phyloP scores from a whole-genome alignment of 2,113 vertebrate species.

The Misgurnus anguillicaudatus region DNA sequence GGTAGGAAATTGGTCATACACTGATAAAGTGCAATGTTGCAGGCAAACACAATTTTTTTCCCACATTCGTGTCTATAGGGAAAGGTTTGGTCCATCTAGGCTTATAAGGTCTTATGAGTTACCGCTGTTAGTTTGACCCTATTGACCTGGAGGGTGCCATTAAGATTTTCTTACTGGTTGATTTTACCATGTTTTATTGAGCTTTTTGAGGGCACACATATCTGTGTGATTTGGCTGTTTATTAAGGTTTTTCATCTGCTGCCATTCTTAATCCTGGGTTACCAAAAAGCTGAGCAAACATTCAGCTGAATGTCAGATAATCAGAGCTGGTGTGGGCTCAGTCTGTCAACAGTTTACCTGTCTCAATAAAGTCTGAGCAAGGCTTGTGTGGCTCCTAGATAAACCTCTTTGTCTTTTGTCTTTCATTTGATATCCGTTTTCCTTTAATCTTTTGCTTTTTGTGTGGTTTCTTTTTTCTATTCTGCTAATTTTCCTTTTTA shows the following conservation, averaged over 20 bases:
- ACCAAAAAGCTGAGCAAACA: conserved; percentile 44
- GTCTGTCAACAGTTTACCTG: conserved; percentile 38
- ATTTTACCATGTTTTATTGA: background rate
- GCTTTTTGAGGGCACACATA: background rate
- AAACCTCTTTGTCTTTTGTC: conserved; percentile 17
- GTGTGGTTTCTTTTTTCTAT: background rate
- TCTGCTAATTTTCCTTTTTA: background rate
- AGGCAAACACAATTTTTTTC: background rate
- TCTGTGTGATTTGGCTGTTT: conserved; percentile 1
- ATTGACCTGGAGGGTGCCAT: background rate
- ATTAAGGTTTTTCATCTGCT: conserved; percentile 7
- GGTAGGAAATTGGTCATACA: conserved; percentile 30
- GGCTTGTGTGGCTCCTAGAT: conserved; percentile 17
- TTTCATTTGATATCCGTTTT: background rate
- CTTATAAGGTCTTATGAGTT: conserved; percentile 4
- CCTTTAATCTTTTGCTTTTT: background rate
- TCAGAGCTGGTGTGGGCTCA: conserved; percentile 16
- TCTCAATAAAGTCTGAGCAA: conserved; percentile 1
- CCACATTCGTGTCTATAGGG: background rate
- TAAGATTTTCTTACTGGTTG: background rate
- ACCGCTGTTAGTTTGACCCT: background rate
- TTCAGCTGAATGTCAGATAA: conserved; percentile 22
- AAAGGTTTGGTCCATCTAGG: background rate
- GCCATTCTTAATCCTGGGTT: conserved; percentile 36
- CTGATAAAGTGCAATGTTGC: background rate